Base-by-base conservation (phyloP, 2,113 vertebrate genomes). In the Turnix velox region DNA sequence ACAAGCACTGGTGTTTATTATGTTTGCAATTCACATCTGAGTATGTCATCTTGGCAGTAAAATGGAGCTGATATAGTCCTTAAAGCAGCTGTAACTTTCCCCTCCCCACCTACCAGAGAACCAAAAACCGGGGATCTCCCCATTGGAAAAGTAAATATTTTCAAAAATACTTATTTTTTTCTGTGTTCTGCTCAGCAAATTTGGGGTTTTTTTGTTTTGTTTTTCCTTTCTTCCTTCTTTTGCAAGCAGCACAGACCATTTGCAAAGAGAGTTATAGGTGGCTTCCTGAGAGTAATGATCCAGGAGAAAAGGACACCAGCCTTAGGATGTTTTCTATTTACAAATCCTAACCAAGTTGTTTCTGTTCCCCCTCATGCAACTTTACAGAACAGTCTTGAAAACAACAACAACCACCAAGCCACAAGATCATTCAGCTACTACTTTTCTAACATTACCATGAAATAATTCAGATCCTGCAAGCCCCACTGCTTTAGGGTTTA, bases 381-480 rank as follows among this genome's bases (percentile, higher is more conserved):
- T 89, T 85, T 37, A 71, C 62, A 91, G 69, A 94, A 42, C 24
- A 35, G 19, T 65, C 55, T 51, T 82, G 75, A 91, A 92, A 87
- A 81, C 24, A 94, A 74, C 45, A 74, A 96, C 24, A 94, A 74
- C 45, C 71, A 96, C 8, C 28, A 89, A 92, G 84, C 81, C 66
- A 85, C 82, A 85, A 55, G 84, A 84, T 75, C 33, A 78, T 66
- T 87, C 84, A 88, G 81, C 75, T 91, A 69, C 45, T 82, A 27
- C 63, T 88, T 87, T 69, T 39, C 57, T 69, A 87, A 51, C 2
- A 35, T 49, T 45, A 39, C 58, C 49, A 49, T 82, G 66, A 84
- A 93, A 76, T 91, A 95, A 73, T 69, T 91, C 31, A 51, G 37
- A 80, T 69, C 52, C 28, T 77, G 48, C 61, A 81, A 1, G 8